Evolutionary conservation across 2,888 invertebrate genomes (phyloP).

Genomic region (Spialia ferax): DNA sequence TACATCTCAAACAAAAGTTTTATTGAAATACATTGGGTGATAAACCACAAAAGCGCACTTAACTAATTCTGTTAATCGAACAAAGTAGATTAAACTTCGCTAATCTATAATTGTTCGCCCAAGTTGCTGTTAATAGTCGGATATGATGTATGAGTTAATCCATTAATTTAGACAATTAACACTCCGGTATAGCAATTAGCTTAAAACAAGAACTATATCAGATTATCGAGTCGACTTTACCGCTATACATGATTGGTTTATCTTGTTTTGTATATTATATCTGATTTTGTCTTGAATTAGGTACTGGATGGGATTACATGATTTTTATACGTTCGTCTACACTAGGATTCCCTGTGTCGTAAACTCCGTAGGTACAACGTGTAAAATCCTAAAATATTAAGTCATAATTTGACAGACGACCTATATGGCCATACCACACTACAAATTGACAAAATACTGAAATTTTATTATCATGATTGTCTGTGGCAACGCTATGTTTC

Average conservation of each 20-base stretch:
- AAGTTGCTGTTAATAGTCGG: constrained; percentile 14
- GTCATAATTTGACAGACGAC: no score
- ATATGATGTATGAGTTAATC: constrained; percentile 35
- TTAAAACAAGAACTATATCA: constrained; percentile 18
- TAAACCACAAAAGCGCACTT: background rate
- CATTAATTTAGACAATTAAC: constrained; percentile 24
- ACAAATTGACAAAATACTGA: no score
- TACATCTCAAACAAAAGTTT: no score
- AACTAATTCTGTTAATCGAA: constrained; percentile 6
- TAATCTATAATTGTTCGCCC: constrained; percentile 19
- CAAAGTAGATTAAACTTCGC: background rate
- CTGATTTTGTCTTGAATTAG: background rate
- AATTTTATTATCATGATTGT: no score
- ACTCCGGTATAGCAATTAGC: constrained; percentile 25
- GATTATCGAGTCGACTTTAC: constrained; percentile 19
- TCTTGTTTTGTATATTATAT: background rate
- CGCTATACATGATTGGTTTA: background rate
- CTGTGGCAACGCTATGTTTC: background rate
- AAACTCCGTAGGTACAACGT: no score
- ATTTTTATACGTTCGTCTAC: no score
- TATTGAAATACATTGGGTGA: background rate
- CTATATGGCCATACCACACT: no score
- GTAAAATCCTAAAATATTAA: no score
- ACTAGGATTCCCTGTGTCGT: no score
- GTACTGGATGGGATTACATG: background rate